Percentiles rank a stretch among this genome's conserved stretches.
Evolutionary conservation across 2,113 vertebrate species (phyloP).

Genomic region (Chaetorhynchus papuensis): DNA sequence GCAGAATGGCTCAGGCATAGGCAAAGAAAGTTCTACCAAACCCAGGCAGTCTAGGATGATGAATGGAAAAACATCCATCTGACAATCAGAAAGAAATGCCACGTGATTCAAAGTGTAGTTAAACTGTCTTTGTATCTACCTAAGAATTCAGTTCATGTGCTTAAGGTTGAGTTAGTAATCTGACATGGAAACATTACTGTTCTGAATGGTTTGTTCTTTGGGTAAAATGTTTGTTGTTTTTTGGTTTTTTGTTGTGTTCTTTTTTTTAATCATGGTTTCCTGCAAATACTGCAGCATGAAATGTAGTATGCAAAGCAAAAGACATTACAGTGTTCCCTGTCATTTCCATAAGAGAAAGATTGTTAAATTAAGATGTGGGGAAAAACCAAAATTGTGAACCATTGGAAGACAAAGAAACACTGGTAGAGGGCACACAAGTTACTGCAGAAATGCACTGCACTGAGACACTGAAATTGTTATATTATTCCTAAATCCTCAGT

Average conservation of each 20-base stretch:
- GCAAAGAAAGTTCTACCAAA: neutral
- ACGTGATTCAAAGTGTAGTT: neutral
- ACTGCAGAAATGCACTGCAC: neutral
- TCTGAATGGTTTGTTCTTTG: neutral
- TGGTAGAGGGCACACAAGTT: neutral
- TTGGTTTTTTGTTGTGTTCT: too few species aligned
- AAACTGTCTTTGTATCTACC: neutral
- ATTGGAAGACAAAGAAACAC: neutral
- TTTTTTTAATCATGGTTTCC: neutral
- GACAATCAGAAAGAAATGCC: neutral
- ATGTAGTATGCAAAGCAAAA: neutral
- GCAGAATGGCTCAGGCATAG: neutral
- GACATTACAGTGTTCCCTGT: neutral
- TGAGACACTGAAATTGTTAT: neutral
- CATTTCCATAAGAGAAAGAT: neutral
- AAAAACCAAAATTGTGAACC: neutral
- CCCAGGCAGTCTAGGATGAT: neutral
- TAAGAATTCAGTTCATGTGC: neutral
- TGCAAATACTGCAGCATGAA: neutral
- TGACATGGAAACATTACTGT: neutral
- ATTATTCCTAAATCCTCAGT: neutral
- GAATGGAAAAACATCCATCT: neutral
- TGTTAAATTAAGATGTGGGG: neutral
- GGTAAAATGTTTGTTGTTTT: neutral
- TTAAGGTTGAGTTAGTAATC: neutral